Evolutionary conservation across 2,888 invertebrate genomes (phyloP), one percentile per base, ranked within the genome.

Genomic region (Drosophila nr. medialis): DNA sequence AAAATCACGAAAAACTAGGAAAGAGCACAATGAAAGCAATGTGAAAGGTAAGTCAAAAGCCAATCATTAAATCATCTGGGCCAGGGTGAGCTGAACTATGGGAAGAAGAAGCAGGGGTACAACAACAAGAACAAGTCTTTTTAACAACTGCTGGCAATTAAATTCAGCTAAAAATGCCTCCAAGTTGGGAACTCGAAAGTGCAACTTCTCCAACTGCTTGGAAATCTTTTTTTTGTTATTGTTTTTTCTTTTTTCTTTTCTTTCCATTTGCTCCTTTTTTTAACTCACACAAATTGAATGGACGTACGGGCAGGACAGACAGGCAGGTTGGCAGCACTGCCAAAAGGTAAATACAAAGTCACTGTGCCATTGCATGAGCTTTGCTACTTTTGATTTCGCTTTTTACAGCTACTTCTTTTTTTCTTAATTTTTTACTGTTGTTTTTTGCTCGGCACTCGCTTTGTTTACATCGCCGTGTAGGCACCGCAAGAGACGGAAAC

Each of bases 301-400:
- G 45, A 65, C 49, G 15, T n/a, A 27, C 1, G 18, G 18, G 27
- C 10, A 2, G 7, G 50, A 24, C 32, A 64, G 42, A 27, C 42
- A 38, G 55, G 60, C 64, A 76, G 67, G 56, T 64, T 75, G 79
- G 76, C 80, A 66, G 73, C 73, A 40, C 55, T 55, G 66, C 59
- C 80, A 70, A 79, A 79, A 79, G 76, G 65, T 79, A 79, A 80
- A 79, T 62, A 79, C 42, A 64, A 73, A 78, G 75, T 78, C 77
- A 71, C 64, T 80, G 73, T 63, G 53, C 69, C 66, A 67, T 79
- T 66, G 73, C 65, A 64, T 61, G 74, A 65, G 74, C 62, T 59
- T 63, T 74, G 80, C 51, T 77, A 80, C 77, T 80, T 80, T 79
- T 77, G 73, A 76, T 79, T 79, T 80, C 53, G 4, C 55, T 40